Conservation (phyloP, 2,113 vertebrate genomes). For the Anser cygnoides region DNA sequence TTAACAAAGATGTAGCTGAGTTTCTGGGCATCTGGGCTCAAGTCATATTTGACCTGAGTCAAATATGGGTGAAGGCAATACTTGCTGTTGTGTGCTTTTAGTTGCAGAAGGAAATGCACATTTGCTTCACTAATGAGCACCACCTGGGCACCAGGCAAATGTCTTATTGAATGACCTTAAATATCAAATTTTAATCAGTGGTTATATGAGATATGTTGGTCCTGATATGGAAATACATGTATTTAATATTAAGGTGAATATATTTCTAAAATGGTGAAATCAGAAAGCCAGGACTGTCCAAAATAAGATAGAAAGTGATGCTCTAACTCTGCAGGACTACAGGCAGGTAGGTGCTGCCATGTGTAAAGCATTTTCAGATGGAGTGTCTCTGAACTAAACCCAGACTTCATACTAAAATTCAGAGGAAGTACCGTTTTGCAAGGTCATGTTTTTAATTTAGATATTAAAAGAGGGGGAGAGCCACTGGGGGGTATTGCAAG, state of each 20-base stretch:
- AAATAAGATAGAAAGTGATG: background rate
- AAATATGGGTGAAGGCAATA: background rate
- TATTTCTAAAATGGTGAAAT: background rate
- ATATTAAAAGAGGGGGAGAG: background rate
- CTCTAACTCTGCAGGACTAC: background rate
- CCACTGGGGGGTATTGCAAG: background rate
- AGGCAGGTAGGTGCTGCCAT: background rate
- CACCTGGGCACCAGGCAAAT: background rate
- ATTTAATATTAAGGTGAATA: background rate
- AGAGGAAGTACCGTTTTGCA: background rate
- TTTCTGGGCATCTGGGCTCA: background rate
- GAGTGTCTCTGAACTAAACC: background rate
- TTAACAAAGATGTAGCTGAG: background rate
- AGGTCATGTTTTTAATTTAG: background rate
- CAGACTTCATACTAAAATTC: background rate
- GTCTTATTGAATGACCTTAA: background rate
- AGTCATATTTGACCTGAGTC: no score
- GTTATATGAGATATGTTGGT: background rate
- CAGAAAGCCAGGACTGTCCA: background rate
- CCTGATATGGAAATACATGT: background rate
- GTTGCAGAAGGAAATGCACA: background rate
- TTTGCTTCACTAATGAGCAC: background rate
- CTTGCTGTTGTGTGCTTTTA: background rate
- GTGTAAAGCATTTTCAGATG: background rate
- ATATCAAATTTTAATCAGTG: fast-evolving